Evolutionary conservation across 2,888 invertebrate genomes (phyloP), one percentile per base, ranked within the genome.

Genomic region (Ornithoptera priamus): DNA sequence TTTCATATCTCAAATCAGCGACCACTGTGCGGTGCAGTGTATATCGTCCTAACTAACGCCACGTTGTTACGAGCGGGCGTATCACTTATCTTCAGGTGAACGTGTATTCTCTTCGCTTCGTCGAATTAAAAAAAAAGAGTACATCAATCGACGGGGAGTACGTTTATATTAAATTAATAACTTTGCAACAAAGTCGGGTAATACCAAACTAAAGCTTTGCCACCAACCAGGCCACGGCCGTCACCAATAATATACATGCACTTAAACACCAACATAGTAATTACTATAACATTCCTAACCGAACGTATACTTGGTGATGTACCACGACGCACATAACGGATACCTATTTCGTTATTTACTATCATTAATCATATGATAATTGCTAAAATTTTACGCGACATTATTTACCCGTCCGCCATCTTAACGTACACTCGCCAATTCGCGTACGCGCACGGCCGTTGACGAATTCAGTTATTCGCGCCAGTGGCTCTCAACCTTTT

Each of bases 301-400:
- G 6, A 24, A 60, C 36, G 60, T 30, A 36, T 60, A 36, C 36
- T 60, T 18, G 36, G 18, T 36, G 15, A 58, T 60, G 60, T 36
- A 6, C 61, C 6, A 36, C 17, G 18, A 36, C 7, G 30, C 12
- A 5, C n/a, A 36, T 30, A 59, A 46, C 53, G 3, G 24, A 46
- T 58, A 46, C 15, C 58, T 20, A 58, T 68, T 68, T 30, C 59
- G 20, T 18, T 24, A 68, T 42, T 30, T 30, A 17, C 15, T 56
- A 50, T 63, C 63, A 68, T 60, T 50, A 67, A 67, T 67, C 64
- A 59, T 68, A 36, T 20, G 30, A 36, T 64, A 36, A 64, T 36
- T 62, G 53, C 20, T 59, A 59, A 53, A 60, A 68, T 68, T 64
- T n/a, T 20, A 53, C 53, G 60, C 36, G 60, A 64, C 36, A 20